Base-by-base conservation (phyloP, 2,797 vertebrate genomes). In the Enteromius trimaculatus region DNA sequence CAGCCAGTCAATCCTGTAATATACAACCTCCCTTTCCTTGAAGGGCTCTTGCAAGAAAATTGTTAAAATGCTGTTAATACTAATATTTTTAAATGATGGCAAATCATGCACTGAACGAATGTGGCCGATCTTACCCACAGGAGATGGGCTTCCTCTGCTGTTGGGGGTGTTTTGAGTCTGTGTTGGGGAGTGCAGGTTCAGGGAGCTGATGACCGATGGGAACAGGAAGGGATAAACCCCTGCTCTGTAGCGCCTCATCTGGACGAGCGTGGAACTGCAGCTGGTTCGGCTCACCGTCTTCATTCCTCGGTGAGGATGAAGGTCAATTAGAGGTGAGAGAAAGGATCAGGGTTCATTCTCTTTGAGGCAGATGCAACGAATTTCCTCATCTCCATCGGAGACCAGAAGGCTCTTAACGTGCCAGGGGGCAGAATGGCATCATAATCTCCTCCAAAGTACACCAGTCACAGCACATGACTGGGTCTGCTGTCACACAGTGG, bases 181-280 rank as follows among this genome's bases (percentile, higher is more conserved):
- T 1, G 81, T 69, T 3, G 84, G 82, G 7, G 81, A 84, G 21
- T 95, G 93, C 4, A 94, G 92, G 86, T 96, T 95, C 85, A 96
- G 92, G 0, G 97, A 93, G 90, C 96, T 93, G 74, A 98, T 96
- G 91, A 98, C 96, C 0, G 97, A 96, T 6, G 97, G 97, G 86
- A 98, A 98, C 69, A 98, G 95, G 81, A 98, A 94, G 0, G 97
- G 97, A 85, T 97, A 98, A 53, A 97, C 93, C 0, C 95, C 92
- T 0, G 96, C 92, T 11, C 96, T 94, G 79, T 97, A 98, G 92
- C 96, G 96, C 95, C 95, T 96, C 96, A 97, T 97, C 93, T 96
- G 96, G 95, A 95, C 94, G 84, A 94, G 96, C 80, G 96, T 95
- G 6, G 96, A 95, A 74, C 95, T 95, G 1, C 95, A 94, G 93